A percentile compares a stretch with the other conserved stretches of the same genome.
Conservation (phyloP, 2,888 invertebrate species). For the Drosophila prostipennis region DNA sequence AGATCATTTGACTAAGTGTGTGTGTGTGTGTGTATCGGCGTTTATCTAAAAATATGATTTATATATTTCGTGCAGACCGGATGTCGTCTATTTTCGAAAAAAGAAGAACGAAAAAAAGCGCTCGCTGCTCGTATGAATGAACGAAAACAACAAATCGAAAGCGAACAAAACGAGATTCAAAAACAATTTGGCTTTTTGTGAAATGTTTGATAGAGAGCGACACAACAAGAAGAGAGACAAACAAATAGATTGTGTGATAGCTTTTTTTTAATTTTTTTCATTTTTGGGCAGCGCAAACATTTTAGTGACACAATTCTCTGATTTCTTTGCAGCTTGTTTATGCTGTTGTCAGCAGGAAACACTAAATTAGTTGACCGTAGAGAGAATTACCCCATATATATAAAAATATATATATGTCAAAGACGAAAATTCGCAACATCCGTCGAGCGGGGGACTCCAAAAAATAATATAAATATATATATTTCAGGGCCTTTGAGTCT, state of each 20-base stretch:
- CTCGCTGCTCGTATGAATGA: conserved; percentile 45
- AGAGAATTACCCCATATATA: conserved; percentile 68
- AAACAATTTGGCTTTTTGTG: conserved; percentile 55
- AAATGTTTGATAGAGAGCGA: conserved; percentile 49
- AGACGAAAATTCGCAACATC: conserved; percentile 73
- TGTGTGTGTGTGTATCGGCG: conserved; percentile 54
- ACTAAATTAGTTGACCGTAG: conserved; percentile 78
- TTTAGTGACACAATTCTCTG: conserved; percentile 49
- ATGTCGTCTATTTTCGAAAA: conserved; percentile 81
- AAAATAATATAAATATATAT: background rate
- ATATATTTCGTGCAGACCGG: conserved; percentile 77
- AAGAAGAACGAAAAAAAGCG: background rate
- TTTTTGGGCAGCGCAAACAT: conserved; percentile 34
- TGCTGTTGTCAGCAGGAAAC: conserved; percentile 80
- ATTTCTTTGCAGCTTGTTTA: conserved; percentile 51
- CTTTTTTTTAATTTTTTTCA: background rate
- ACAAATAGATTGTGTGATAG: conserved; percentile 37
- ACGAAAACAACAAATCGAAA: conserved; percentile 41
- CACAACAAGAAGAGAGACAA: conserved; percentile 23
- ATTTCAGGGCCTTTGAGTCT: conserved; percentile 1
- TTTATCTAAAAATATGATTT: conserved; percentile 79
- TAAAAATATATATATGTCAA: conserved; percentile 56
- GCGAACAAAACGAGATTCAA: conserved; percentile 35
- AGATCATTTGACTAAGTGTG: conserved; percentile 3
- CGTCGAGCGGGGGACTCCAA: conserved; percentile 51